Base-by-base conservation (phyloP, 2,888 invertebrate genomes). In the Margaritifera margaritifera region DNA sequence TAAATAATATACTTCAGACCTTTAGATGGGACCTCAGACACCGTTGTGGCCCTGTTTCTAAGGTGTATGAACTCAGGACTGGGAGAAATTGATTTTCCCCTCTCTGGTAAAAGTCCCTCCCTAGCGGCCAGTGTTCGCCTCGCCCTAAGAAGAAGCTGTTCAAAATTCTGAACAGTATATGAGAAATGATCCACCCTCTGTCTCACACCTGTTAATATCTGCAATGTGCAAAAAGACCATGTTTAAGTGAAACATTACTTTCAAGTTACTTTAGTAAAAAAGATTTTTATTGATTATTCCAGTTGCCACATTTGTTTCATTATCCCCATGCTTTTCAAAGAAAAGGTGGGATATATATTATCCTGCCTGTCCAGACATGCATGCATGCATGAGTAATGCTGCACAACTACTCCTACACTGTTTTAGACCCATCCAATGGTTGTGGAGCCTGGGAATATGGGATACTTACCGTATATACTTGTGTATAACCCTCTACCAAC, bases 101-200 rank as follows among this genome's bases (percentile, higher is more conserved):
- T 64, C 53, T 69, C 67, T 51, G 77, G 78, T 59, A 75, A 66
- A 24, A 78, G 65, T 22, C 72, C 80, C 62, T 87, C 86, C 25
- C 87, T 69, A 71, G 80, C 80, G 6, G 79, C 75, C 64, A 97
- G 92, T 88, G 94, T 95, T 62, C 93, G 92, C 72, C 94, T 92
- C 20, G 96, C 96, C 86, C 94, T 93, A 86, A 93, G 93, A 27
- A 97, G 93, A 62, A 95, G 90, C 79, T 93, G 93, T 42, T 90
- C 89, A 81, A 91, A 91, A 75, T 90, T 89, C 66, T 89, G 89
- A 27, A 91, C 86, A 19, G 89, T 88, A 58, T 85, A 85, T 0
- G 91, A 87, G 77, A 87, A 90, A 66, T 94, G 94, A 88, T 98
- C 98, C 62, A 97, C 93, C 90, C 95, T 95, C 80, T 96, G 95